Evolutionary conservation across 1,140 invertebrate genomes (phyloP).

Genomic region (Platyscapa corneri): DNA sequence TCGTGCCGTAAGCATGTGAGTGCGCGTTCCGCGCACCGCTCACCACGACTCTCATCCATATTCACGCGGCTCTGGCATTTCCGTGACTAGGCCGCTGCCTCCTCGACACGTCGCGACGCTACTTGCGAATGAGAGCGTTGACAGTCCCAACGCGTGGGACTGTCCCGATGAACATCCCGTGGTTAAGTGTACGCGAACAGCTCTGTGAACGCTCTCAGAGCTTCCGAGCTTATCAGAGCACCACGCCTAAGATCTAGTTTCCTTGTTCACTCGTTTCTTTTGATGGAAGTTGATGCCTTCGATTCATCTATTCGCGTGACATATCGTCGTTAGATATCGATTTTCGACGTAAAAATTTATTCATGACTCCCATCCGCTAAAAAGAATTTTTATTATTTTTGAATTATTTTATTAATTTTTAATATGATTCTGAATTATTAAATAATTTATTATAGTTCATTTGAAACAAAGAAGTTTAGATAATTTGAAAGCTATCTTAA

Average conservation of each 20-base stretch:
- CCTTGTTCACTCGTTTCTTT: constrained; percentile 10
- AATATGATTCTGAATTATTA: too few species aligned
- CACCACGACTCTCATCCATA: constrained; percentile 65
- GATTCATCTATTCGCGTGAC: neutral
- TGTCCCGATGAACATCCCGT: constrained; percentile 42
- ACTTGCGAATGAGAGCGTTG: constrained; percentile 53
- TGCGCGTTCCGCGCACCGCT: constrained; percentile 61
- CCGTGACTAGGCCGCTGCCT: constrained; percentile 49
- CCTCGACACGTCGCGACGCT: neutral
- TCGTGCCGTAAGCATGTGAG: constrained; percentile 64
- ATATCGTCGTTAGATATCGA: neutral
- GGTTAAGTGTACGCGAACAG: too few species aligned
- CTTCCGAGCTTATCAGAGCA: neutral
- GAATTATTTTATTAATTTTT: too few species aligned
- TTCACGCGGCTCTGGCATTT: constrained; percentile 64
- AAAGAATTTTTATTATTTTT: too few species aligned
- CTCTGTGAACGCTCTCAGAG: neutral
- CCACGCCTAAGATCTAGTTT: neutral
- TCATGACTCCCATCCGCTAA: too few species aligned
- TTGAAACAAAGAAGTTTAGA: too few species aligned
- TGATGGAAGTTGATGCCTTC: neutral
- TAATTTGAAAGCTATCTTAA: too few species aligned
- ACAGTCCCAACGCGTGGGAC: constrained; percentile 62
- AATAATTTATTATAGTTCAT: too few species aligned
- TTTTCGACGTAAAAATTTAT: too few species aligned